phyloP scores from a whole-genome alignment of 2,113 vertebrate genomes.

The Thomomys bottae region DNA sequence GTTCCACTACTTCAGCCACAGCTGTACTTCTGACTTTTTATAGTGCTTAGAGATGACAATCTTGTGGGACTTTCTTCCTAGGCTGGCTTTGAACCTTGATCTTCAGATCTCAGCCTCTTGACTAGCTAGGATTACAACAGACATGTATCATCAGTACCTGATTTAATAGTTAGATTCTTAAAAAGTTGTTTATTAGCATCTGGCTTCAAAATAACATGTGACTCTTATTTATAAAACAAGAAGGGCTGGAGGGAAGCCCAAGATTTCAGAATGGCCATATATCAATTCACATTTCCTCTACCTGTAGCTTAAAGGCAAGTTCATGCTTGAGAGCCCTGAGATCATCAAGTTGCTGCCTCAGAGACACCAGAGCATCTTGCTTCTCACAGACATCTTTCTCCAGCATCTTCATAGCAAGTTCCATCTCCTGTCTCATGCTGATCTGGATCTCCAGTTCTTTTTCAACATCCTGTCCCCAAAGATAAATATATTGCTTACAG shows the following conservation, averaged over 20 bases:
- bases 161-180: too few relatives aligned
- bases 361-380: slow-evolving; percentile 95
- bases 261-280: background rate
- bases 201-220: background rate
- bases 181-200: background rate
- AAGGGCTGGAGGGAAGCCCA: background rate
- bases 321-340: slow-evolving; percentile 96
- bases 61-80: too few relatives aligned
- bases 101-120: too few relatives aligned
- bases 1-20: too few relatives aligned
- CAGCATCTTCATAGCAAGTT: slow-evolving; percentile 99
- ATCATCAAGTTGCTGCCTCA: slow-evolving; percentile 96
- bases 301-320: slow-evolving; percentile 96
- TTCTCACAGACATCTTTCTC: slow-evolving; percentile 99
- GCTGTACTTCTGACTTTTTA: too few relatives aligned
- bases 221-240: background rate
- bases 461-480: slow-evolving; percentile 94
- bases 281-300: slow-evolving; percentile 65
- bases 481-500: background rate
- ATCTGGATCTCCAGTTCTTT: slow-evolving; percentile 98
- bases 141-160: too few relatives aligned
- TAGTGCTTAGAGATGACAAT: too few relatives aligned
- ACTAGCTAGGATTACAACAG: too few relatives aligned
- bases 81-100: too few relatives aligned
- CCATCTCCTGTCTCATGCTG: slow-evolving; percentile 99